phyloP scores from a whole-genome alignment of 2,888 invertebrate species.

The Euphydryas editha region DNA sequence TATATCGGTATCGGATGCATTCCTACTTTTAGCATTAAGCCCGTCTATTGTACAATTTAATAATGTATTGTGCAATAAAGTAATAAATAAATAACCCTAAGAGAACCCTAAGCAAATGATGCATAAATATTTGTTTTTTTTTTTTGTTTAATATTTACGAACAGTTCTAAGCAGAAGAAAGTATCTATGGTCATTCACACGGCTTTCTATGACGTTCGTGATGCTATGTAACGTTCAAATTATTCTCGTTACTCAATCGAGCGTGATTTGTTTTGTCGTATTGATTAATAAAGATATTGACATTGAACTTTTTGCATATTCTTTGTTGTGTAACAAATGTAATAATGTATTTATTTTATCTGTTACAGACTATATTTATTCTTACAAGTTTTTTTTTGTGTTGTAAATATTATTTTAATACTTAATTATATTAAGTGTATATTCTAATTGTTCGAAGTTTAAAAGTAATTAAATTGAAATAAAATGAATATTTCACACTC shows the following conservation, averaged over 20 bases:
- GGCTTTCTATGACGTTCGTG: conserved; percentile 42
- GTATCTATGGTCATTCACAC: conserved; percentile 34
- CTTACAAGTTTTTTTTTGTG: too few relatives aligned
- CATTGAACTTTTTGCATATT: conserved; percentile 17
- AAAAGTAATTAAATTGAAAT: too few relatives aligned
- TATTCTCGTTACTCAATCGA: conserved; percentile 33
- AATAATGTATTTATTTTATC: neutral
- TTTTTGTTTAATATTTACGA: too few relatives aligned
- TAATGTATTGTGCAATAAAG: neutral
- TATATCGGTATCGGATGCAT: too few relatives aligned
- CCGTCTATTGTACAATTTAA: too few relatives aligned
- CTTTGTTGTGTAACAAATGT: conserved; percentile 1
- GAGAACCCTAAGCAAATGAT: conserved; percentile 1
- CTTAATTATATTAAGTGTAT: too few relatives aligned
- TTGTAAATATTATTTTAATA: neutral
- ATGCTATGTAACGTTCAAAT: conserved; percentile 27
- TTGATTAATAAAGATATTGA: conserved; percentile 15
- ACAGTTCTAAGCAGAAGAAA: conserved; percentile 25
- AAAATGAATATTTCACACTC: too few relatives aligned
- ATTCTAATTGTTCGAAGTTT: too few relatives aligned
- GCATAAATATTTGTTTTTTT: conserved; percentile 11
- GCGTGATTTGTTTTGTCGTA: conserved; percentile 30
- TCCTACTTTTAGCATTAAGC: too few relatives aligned
- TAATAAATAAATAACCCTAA: neutral
- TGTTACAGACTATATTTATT: too few relatives aligned